Percentiles rank a stretch among this genome's conserved stretches.
phyloP scores from a whole-genome alignment of 2,113 vertebrate species.

The Sorex araneus region DNA sequence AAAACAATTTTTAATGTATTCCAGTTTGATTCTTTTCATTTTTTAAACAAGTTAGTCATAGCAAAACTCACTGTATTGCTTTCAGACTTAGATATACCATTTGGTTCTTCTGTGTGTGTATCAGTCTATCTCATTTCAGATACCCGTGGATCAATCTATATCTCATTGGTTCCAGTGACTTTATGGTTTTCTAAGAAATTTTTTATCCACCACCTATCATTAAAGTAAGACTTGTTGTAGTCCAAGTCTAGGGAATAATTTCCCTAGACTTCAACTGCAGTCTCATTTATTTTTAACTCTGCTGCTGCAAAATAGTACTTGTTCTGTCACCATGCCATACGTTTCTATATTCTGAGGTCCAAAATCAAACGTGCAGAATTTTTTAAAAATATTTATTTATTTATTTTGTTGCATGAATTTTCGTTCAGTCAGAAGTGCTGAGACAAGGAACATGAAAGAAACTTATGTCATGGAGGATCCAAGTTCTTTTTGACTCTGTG shows the following conservation, averaged over 20 bases:
- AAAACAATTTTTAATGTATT: background rate
- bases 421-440: too few relatives aligned
- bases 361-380: background rate
- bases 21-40: background rate
- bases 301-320: background rate
- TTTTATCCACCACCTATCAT: background rate
- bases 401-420: too few relatives aligned
- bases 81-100: rapidly evolving
- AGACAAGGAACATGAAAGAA: too few relatives aligned
- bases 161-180: background rate
- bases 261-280: background rate
- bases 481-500: too few relatives aligned
- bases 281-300: background rate
- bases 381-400: too few relatives aligned
- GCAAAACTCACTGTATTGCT: background rate
- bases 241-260: background rate
- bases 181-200: background rate
- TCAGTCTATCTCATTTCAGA: background rate
- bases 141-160: background rate
- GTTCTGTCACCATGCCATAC: background rate
- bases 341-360: background rate
- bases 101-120: background rate
- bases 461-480: too few relatives aligned
- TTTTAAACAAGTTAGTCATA: background rate
- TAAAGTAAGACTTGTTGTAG: background rate